These are phyloP conservation scores for Drosophila anomalipes DNA, from an alignment of 2,888 invertebrate genomes.

Conservation along the genomic window DNA sequence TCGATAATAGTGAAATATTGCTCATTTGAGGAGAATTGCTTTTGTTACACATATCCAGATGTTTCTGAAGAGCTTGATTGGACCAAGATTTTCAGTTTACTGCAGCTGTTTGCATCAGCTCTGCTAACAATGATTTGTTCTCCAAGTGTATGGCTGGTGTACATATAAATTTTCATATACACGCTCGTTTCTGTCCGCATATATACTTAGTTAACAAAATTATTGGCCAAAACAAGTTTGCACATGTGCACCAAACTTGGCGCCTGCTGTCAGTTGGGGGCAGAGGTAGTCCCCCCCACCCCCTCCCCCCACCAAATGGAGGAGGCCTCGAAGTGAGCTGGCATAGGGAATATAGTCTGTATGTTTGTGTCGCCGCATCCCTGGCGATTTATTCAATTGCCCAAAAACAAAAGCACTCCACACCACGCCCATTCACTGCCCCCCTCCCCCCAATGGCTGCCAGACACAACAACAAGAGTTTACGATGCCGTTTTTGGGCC, in stretches of 20 bases:
- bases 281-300: neutral
- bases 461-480: conserved; percentile 21
- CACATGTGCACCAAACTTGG: conserved; percentile 34
- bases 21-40: neutral
- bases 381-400: conserved; percentile 39
- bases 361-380: conserved; percentile 17
- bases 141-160: neutral
- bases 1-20: neutral
- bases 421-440: neutral
- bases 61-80: neutral
- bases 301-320: too few relatives aligned
- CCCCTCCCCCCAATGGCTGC: neutral
- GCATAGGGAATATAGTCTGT: neutral
- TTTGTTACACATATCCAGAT: neutral
- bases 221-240: conserved; percentile 34
- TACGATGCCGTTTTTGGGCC: conserved; percentile 32
- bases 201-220: conserved; percentile 21
- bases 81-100: neutral
- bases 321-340: neutral
- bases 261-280: conserved; percentile 5
- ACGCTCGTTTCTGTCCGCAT: neutral
- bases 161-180: conserved; percentile 14
- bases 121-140: neutral
- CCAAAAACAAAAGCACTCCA: conserved; percentile 12
- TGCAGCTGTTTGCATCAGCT: neutral